A percentile compares a stretch with the other conserved stretches of the same genome.
These are phyloP conservation scores for Forbesichthys agassizii DNA, from an alignment of 2,113 vertebrate species.

Conservation along the genomic window DNA sequence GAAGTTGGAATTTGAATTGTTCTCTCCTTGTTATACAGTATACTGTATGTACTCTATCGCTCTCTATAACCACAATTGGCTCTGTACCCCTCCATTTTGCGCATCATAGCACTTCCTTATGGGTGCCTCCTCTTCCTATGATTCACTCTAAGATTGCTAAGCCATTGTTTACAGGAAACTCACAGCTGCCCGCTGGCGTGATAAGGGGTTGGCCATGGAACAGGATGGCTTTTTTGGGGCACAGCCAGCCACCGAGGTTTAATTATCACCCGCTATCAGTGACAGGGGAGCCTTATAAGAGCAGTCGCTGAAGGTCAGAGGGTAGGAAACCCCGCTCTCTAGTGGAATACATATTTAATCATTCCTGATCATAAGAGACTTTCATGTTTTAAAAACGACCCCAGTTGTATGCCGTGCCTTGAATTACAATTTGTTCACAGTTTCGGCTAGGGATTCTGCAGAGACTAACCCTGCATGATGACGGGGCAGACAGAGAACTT, in stretches of 20 bases:
- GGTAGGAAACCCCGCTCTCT: constrained; percentile 48
- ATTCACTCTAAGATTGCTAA: constrained; percentile 48
- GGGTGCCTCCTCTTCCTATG: constrained; percentile 24
- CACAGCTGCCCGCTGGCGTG: constrained; percentile 52
- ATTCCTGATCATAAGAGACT: constrained; percentile 24
- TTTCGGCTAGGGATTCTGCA: neutral
- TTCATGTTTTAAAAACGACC: constrained; percentile 38
- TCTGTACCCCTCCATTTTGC: constrained; percentile 1
- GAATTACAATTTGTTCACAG: constrained; percentile 27
- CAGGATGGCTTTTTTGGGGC: constrained; percentile 64
- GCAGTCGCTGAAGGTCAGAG: constrained; percentile 63
- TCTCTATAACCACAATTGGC: neutral
- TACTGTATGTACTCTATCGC: neutral
- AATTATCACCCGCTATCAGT: constrained; percentile 66
- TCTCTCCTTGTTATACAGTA: constrained; percentile 15
- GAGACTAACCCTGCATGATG: neutral
- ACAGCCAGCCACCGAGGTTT: constrained; percentile 66
- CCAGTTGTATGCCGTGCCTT: constrained; percentile 19
- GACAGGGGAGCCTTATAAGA: constrained; percentile 42
- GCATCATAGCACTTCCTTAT: constrained; percentile 41
- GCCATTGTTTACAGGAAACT: constrained; percentile 68
- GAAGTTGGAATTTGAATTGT: too few relatives aligned
- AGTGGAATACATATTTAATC: constrained; percentile 69
- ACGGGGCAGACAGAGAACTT: constrained; percentile 3
- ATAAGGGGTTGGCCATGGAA: constrained; percentile 62